phyloP scores from a whole-genome alignment of 2,888 invertebrate species.

The Dilophus febrilis region DNA sequence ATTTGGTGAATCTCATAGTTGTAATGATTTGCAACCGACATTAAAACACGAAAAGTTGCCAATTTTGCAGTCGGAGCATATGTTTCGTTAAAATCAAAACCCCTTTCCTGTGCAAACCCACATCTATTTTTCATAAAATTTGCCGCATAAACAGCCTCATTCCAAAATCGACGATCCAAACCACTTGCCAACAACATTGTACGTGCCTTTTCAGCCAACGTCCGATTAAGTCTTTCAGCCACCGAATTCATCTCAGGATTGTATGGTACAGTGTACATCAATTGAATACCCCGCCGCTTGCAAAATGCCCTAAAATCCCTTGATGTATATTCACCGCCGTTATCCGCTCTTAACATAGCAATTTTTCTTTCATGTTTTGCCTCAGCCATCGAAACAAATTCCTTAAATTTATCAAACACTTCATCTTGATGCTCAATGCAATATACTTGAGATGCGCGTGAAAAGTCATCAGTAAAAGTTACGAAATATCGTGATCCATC shows the following conservation, averaged over 20 bases:
- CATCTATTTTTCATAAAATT: constrained; percentile 1
- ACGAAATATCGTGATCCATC: constrained; percentile 1
- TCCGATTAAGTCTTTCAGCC: constrained; percentile 6
- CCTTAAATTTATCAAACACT: constrained; percentile 2
- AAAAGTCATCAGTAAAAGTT: constrained; percentile 1
- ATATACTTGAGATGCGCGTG: constrained; percentile 1
- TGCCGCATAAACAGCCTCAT: neutral
- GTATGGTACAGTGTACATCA: constrained; percentile 1
- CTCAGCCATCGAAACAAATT: neutral
- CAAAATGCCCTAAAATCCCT: constrained; percentile 2
- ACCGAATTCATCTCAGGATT: constrained; percentile 5
- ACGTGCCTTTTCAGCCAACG: constrained; percentile 3
- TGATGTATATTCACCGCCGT: constrained; percentile 6
- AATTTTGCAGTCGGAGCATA: constrained; percentile 12
- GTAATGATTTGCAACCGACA: constrained; percentile 10
- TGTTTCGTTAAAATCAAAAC: constrained; percentile 8
- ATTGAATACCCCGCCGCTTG: neutral
- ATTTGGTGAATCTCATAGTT: constrained; percentile 8
- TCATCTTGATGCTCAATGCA: constrained; percentile 1
- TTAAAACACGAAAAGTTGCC: constrained; percentile 9
- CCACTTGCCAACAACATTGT: neutral
- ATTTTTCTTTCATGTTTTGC: constrained; percentile 1
- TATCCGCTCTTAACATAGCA: constrained; percentile 1
- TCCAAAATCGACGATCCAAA: neutral
- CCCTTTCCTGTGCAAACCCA: constrained; percentile 10